phyloP scores from a whole-genome alignment of 2,113 vertebrate genomes.

The Chelonoidis abingdonii region DNA sequence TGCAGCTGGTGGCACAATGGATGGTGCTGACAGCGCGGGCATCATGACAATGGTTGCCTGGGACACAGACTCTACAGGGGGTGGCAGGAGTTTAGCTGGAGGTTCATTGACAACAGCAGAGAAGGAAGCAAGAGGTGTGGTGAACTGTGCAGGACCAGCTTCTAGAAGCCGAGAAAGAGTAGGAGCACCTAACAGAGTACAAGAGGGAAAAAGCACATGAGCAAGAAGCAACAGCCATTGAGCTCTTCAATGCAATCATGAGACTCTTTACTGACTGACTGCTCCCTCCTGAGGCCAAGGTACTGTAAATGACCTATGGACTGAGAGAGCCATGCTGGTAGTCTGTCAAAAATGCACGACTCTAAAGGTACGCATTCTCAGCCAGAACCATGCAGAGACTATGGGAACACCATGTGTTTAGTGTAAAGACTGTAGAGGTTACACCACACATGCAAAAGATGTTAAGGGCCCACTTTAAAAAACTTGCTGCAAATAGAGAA shows the following conservation, averaged over 20 bases:
- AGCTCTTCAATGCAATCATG: constrained; percentile 62
- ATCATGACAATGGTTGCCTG: constrained; percentile 88
- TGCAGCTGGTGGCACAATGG: constrained; percentile 84
- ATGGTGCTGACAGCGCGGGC: constrained; percentile 83
- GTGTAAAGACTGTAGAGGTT: background rate
- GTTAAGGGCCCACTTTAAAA: constrained; percentile 23
- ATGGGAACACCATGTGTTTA: background rate
- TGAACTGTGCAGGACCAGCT: constrained; percentile 93
- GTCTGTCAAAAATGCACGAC: background rate
- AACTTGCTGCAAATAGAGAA: background rate
- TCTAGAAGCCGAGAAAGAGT: constrained; percentile 98
- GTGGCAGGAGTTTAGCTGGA: constrained; percentile 87
- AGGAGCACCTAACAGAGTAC: constrained; percentile 91
- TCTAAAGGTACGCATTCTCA: background rate
- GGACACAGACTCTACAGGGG: constrained; percentile 81
- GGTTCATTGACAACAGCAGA: constrained; percentile 86
- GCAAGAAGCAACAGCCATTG: constrained; percentile 73
- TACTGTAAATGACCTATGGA: background rate
- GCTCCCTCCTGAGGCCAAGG: constrained; percentile 36
- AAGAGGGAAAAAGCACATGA: constrained; percentile 79
- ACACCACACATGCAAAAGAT: constrained; percentile 48
- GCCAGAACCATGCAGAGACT: background rate
- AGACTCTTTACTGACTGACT: constrained; percentile 10
- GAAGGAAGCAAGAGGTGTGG: constrained; percentile 91
- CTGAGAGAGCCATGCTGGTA: background rate